phyloP scores from a whole-genome alignment of 2,797 vertebrate species.

The Periparus ater region DNA sequence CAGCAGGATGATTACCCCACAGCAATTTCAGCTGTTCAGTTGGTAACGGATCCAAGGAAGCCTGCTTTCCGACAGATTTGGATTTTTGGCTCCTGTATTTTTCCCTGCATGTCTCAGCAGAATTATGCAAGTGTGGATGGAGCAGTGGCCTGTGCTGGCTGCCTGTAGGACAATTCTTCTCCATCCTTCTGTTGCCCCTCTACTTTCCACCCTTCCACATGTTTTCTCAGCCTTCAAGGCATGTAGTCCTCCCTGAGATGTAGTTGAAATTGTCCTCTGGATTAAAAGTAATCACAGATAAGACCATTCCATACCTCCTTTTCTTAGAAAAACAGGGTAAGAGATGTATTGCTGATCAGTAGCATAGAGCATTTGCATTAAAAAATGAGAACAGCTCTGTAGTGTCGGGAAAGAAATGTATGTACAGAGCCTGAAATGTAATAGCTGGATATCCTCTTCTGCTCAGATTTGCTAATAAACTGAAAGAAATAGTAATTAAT shows the following conservation, averaged over 20 bases:
- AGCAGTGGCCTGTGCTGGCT: neutral
- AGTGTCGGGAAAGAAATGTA: neutral
- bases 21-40: neutral
- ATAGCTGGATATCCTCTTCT: neutral
- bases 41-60: neutral
- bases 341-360: neutral
- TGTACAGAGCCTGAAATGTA: neutral
- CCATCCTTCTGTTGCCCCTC: neutral
- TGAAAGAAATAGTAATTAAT: neutral
- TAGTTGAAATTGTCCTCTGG: neutral
- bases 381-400: neutral
- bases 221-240: neutral
- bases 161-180: fast-evolving
- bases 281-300: neutral
- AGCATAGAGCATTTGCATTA: neutral
- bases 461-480: neutral
- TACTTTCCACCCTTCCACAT: neutral
- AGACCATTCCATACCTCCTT: neutral
- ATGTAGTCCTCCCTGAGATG: neutral
- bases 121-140: neutral
- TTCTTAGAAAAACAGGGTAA: neutral
- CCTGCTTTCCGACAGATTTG: neutral
- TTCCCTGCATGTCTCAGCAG: neutral
- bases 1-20: neutral
- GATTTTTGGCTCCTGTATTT: neutral